Evolutionary conservation across 2,113 vertebrate genomes (phyloP), one percentile per base, ranked within the genome.

Genomic region (Panthera leo): DNA sequence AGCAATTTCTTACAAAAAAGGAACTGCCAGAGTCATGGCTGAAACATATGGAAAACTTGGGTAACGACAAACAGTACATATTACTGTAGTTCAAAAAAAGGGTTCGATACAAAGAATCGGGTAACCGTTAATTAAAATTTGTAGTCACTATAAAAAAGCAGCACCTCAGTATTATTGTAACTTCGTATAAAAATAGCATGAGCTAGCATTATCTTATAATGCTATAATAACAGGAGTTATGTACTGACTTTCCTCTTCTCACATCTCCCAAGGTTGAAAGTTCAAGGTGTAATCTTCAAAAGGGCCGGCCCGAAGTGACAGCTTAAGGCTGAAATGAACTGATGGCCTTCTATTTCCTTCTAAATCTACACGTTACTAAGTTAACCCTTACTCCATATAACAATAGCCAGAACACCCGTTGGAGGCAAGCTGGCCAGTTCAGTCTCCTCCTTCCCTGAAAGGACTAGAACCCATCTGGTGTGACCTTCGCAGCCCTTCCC

Each of bases 1-100:
- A 80, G 96, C 36, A 55, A 73, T 94, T 94, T 83, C 71, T 48
- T 16, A 83, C 51, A 89, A 87, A 29, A 96, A 23, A 58, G 82
- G 85, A 85, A 86, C 14, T 29, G 63, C 42, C 85, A 27, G 14
- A 92, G 83, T 45, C 51, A 51, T n/a, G 55, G 91, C 42, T 91
- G 83, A 97, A 80, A 95, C 1, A 85, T 23, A 70, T 10, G 84
- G 29, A 95, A 84, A 65, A 51, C 11, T 23, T 55, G 13, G 29
- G 14, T 58, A 58, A 67, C 27, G 39, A 18, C 36, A 14, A 85
- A 53, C 2, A 85, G 55, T 34, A 68, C 4, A 2, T 36, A 42
- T 39, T 53, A 45, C 14, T n/a, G 7, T 23, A 65, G 21, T 80
- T 83, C 65, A 68, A 65, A 36, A 86, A 36, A 78, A 71, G 16